Conservation (phyloP, 2,888 invertebrate genomes). For the Hoplodrina ambigua region DNA sequence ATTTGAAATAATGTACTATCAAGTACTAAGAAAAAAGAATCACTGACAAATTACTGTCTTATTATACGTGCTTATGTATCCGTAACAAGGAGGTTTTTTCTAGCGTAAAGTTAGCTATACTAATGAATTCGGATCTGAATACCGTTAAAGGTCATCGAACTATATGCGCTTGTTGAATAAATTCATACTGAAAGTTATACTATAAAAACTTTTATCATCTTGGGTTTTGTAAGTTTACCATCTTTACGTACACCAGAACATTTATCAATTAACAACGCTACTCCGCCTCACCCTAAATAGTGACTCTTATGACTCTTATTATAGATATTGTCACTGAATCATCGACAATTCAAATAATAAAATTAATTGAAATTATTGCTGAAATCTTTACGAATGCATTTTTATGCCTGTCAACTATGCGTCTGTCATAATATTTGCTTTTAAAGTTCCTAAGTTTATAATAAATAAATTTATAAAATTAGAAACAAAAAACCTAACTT, state of each 20-base stretch:
- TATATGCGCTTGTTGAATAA: constrained; percentile 69
- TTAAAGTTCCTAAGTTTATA: no score
- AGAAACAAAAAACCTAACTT: no score
- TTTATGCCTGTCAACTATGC: no score
- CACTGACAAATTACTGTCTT: constrained; percentile 10
- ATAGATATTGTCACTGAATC: no score
- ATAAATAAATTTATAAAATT: no score
- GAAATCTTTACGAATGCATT: no score
- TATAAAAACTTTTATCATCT: constrained; percentile 3
- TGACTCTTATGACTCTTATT: neutral
- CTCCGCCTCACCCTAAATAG: neutral
- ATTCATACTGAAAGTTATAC: constrained; percentile 15
- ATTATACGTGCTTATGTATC: constrained; percentile 36
- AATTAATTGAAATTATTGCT: no score
- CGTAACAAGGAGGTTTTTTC: constrained; percentile 32
- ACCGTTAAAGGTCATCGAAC: constrained; percentile 86
- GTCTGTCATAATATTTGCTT: no score
- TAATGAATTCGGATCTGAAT: constrained; percentile 81
- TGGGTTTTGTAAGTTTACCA: constrained; percentile 2
- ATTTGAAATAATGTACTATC: neutral
- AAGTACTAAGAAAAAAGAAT: neutral
- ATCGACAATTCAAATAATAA: no score
- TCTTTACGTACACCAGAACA: neutral
- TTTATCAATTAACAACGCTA: neutral
- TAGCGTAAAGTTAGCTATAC: constrained; percentile 61